These are phyloP conservation scores for Danionella dracula DNA, from an alignment of 2,797 vertebrate genomes.

Conservation along the genomic window DNA sequence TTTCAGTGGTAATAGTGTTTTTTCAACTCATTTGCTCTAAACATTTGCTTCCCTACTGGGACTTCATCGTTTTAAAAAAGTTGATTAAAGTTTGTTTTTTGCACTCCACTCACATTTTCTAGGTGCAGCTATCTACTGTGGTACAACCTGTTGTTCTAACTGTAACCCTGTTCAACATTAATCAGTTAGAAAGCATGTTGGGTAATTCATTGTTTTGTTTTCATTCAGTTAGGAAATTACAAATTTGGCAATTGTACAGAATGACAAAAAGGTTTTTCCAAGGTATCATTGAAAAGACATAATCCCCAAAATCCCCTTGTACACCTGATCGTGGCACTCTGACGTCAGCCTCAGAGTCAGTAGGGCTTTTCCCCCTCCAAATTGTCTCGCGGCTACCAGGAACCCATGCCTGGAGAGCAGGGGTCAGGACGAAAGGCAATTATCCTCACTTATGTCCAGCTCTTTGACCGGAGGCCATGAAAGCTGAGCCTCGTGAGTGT, in stretches of 20 bases:
- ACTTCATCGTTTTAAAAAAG: no score
- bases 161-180: neutral
- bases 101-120: no score
- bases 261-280: slow-evolving; percentile 15
- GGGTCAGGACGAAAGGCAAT: slow-evolving; percentile 39
- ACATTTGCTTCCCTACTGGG: no score
- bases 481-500: slow-evolving; percentile 27
- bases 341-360: slow-evolving; percentile 20
- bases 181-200: slow-evolving; percentile 3
- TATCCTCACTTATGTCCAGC: slow-evolving; percentile 37
- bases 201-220: neutral
- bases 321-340: slow-evolving; percentile 18
- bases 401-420: slow-evolving; percentile 49
- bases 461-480: slow-evolving; percentile 34
- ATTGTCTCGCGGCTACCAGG: neutral
- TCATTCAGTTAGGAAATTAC: slow-evolving; percentile 16
- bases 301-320: slow-evolving; percentile 34
- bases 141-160: neutral
- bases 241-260: slow-evolving; percentile 11
- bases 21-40: no score
- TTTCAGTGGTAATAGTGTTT: no score
- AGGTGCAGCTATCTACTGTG: no score
- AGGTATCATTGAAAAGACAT: slow-evolving; percentile 28
- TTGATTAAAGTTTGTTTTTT: no score
- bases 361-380: slow-evolving; percentile 23